Base-by-base conservation (phyloP, 2,797 vertebrate genomes). In the Gorsachius magnificus region DNA sequence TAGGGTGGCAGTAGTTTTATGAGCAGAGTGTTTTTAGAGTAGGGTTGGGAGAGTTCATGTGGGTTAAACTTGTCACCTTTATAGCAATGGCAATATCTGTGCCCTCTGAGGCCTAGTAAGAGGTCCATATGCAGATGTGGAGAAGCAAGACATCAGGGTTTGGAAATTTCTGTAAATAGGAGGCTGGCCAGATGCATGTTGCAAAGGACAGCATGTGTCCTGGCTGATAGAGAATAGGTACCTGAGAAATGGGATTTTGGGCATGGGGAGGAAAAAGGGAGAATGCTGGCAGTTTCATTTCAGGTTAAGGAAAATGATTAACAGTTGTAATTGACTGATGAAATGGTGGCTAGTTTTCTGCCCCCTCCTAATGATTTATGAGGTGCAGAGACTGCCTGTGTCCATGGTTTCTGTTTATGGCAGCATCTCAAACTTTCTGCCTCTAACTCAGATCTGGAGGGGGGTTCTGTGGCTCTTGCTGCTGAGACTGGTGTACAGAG, bases 301-400 rank as follows among this genome's bases (percentile, higher is more conserved):
- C 91, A 77, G 69, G 79, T 91, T 94, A 94, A 96, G 95, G 96
- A 93, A 97, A 97, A 94, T 96, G 96, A 96, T 96, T 95, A 96
- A 97, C 82, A 90, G 84, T 68, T 83, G 78, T 89, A 96, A 95
- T 96, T 96, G 96, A 95, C 82, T 80, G 96, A 89, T 94, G 86
- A 94, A 82, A 74, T 54, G 86, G 63, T 87, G 90, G 54, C 31
- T 74, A 35, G 61, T 66, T 64, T 78, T 95, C 77, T 93, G 89
- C 77, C 81, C 76, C 69, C 68, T 95, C 87, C 58, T 29, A 78
- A 85, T 92, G 89, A 95, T 88, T 85, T 91, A 91, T 80, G 90
- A 87, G 80, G 26, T 56, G 72, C 53, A 77, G 81, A 75, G 17
- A 0, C 74, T 71, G 86, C 63, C 53, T 46, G 41, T 65, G 87